Percentiles rank a stretch among this genome's conserved stretches.
Conservation (phyloP, 2,888 invertebrate species). For the Apamea sordens region DNA sequence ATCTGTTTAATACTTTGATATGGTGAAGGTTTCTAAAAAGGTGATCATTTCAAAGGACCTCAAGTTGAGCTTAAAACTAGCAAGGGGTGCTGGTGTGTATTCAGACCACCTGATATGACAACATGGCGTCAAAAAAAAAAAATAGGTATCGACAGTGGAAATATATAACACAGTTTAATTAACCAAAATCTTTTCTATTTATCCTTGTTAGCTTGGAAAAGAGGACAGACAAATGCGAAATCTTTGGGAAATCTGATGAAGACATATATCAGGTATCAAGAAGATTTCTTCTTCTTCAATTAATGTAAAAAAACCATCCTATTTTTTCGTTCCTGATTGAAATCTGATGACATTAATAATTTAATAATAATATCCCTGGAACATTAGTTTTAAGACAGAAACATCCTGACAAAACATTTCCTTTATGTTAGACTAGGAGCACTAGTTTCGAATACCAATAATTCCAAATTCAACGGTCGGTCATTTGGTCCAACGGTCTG, state of each 20-base stretch:
- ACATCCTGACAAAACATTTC: background rate
- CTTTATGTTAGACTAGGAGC: background rate
- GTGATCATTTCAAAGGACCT: background rate
- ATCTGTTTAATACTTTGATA: background rate
- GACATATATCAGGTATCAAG: too few species aligned
- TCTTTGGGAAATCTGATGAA: background rate
- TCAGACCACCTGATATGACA: background rate
- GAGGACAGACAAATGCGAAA: background rate
- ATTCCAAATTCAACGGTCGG: slow-evolving; percentile 10
- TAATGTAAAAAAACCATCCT: too few species aligned
- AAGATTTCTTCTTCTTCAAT: background rate
- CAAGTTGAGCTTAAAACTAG: background rate
- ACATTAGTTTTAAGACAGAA: background rate
- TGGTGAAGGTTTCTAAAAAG: background rate
- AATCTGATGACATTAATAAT: background rate
- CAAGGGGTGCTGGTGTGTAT: background rate
- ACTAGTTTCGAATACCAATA: slow-evolving; percentile 5
- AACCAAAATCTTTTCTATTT: background rate
- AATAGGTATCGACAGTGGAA: background rate
- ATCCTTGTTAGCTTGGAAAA: too few species aligned
- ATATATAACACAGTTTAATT: background rate
- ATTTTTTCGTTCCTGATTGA: background rate
- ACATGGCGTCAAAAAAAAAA: background rate
- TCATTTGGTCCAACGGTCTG: too few species aligned
- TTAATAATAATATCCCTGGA: too few species aligned